Conservation (phyloP, 2,113 vertebrate genomes). For the Oryzias celebensis region DNA sequence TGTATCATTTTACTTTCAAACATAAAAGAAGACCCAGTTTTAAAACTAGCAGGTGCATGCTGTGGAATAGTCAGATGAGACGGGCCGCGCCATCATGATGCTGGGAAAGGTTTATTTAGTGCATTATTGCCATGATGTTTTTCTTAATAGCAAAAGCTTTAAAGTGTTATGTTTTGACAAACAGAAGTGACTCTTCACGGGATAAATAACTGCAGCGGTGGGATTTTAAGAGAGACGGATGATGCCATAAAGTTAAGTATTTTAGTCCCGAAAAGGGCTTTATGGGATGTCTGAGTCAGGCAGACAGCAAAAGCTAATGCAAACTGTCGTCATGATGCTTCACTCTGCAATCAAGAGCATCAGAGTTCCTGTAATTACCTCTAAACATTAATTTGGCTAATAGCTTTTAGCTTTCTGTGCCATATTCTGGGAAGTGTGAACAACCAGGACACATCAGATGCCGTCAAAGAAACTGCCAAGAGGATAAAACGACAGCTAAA, state of each 20-base stretch:
- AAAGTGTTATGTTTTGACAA: background rate
- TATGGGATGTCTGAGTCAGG: constrained; percentile 41
- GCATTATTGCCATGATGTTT: too few relatives aligned
- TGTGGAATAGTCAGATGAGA: background rate
- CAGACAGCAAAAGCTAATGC: constrained; percentile 55
- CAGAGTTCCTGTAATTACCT: constrained; percentile 57
- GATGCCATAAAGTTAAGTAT: background rate
- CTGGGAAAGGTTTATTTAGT: background rate
- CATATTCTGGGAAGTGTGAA: constrained; percentile 17
- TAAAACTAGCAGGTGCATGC: background rate
- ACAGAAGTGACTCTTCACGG: background rate
- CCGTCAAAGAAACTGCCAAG: background rate
- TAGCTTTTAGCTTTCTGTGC: constrained; percentile 43
- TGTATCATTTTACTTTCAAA: too few relatives aligned
- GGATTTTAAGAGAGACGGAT: background rate
- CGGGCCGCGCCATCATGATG: background rate
- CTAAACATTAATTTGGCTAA: constrained; percentile 64
- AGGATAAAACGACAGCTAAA: background rate
- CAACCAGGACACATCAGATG: background rate
- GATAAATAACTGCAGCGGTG: background rate
- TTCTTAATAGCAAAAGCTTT: background rate
- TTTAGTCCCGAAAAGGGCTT: constrained; percentile 2
- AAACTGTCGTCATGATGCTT: constrained; percentile 55
- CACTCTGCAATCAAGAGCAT: constrained; percentile 59
- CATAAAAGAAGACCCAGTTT: background rate